phyloP scores from a whole-genome alignment of 2,797 vertebrate species.

The Scarus forsteni region DNA sequence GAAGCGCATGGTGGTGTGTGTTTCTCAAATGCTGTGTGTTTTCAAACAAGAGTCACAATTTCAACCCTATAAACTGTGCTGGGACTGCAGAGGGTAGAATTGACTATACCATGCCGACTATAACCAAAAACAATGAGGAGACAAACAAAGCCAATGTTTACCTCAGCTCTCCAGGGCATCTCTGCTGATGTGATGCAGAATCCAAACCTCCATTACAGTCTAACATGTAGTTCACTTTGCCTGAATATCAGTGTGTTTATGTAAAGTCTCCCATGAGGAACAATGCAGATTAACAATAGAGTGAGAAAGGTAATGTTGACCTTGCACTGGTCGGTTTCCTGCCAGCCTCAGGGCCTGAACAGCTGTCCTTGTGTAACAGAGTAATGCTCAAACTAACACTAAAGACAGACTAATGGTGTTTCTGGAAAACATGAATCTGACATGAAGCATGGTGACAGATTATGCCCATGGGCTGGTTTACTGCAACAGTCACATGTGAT shows the following conservation, averaged over 20 bases:
- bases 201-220: conserved; percentile 44
- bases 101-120: conserved; percentile 30
- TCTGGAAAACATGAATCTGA: conserved; percentile 21
- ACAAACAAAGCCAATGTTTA: conserved; percentile 60
- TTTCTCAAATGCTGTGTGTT: conserved; percentile 11
- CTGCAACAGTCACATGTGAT: conserved; percentile 6
- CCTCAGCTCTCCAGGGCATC: conserved; percentile 52
- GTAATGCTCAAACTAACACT: conserved; percentile 36
- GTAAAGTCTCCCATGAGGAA: conserved; percentile 67
- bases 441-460: conserved; percentile 8
- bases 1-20: conserved; percentile 1
- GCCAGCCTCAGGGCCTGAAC: conserved; percentile 61
- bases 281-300: conserved; percentile 69
- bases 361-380: conserved; percentile 64
- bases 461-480: conserved; percentile 7
- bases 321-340: conserved; percentile 77
- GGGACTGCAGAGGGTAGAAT: conserved; percentile 16
- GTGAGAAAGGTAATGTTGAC: conserved; percentile 74
- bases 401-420: conserved; percentile 12
- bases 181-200: conserved; percentile 39
- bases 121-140: conserved; percentile 69
- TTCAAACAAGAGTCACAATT: conserved; percentile 37
- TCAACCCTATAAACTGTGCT: conserved; percentile 49
- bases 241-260: conserved; percentile 64
- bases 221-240: conserved; percentile 35